A percentile compares a stretch with the other conserved stretches of the same genome.
phyloP scores from a whole-genome alignment of 2,888 invertebrate genomes.

The Cyclophora punctaria region DNA sequence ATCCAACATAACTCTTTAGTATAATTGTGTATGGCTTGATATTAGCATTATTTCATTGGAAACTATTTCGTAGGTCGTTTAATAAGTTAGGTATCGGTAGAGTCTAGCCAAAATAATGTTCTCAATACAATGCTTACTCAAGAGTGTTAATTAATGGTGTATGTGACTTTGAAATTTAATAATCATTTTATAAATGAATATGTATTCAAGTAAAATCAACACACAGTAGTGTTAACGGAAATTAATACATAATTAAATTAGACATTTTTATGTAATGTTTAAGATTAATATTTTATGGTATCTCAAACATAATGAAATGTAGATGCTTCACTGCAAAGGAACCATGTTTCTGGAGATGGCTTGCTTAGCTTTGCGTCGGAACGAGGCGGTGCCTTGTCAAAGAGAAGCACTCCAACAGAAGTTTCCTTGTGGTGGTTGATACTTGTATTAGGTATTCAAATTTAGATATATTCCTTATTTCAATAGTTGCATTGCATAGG shows the following conservation, averaged over 20 bases:
- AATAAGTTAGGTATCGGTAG: slow-evolving; percentile 2
- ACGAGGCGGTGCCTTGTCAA: too few relatives aligned
- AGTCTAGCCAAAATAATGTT: slow-evolving; percentile 9
- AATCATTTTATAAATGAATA: slow-evolving; percentile 1
- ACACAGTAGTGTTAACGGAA: slow-evolving; percentile 1
- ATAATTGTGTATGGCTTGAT: slow-evolving; percentile 45
- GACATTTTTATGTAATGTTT: neutral
- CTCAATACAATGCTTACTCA: slow-evolving; percentile 3
- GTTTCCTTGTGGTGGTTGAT: slow-evolving; percentile 5
- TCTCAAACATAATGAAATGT: too few relatives aligned
- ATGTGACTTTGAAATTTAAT: neutral
- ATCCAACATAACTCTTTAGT: slow-evolving; percentile 43
- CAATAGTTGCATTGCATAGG: slow-evolving; percentile 34
- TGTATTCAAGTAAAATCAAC: slow-evolving; percentile 3
- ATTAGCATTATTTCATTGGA: slow-evolving; percentile 29
- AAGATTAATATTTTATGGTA: too few relatives aligned
- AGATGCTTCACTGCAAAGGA: too few relatives aligned
- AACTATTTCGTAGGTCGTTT: neutral
- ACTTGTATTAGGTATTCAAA: slow-evolving; percentile 15
- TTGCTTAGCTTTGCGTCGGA: too few relatives aligned
- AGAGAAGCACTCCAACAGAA: too few relatives aligned
- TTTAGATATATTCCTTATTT: slow-evolving; percentile 28
- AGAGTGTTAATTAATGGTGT: neutral
- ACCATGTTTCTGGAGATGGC: too few relatives aligned
- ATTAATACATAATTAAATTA: slow-evolving; percentile 8